Percentiles rank a stretch among this genome's conserved stretches.
Conservation (phyloP, 92 coral and sea anemone genomes). For the Porites lobata region DNA sequence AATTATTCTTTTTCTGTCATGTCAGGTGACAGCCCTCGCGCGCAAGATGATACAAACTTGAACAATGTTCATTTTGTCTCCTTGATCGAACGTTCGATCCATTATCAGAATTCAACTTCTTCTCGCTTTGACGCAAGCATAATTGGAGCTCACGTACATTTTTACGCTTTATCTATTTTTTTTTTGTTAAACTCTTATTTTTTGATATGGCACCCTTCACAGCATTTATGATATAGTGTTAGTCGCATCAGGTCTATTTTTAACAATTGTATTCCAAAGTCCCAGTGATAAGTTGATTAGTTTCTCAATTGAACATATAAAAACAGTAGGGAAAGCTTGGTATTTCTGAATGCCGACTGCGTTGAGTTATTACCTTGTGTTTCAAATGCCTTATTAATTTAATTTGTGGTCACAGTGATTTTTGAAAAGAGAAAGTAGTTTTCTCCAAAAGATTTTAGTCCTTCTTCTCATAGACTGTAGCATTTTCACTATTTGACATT, state of each 20-base stretch:
- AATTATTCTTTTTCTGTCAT: slow-evolving; percentile 22
- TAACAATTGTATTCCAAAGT: not conserved
- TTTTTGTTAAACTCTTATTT: not conserved
- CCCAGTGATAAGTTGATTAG: slow-evolving; percentile 63
- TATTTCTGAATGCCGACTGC: not conserved
- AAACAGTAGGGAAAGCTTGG: slow-evolving; percentile 25
- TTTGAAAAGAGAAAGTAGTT: not conserved
- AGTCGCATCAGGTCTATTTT: not conserved
- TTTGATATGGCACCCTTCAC: not conserved
- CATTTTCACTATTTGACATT: not conserved
- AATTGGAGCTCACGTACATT: not conserved
- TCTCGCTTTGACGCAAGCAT: not conserved
- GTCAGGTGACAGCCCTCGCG: slow-evolving; percentile 31
- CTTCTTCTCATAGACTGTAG: not conserved
- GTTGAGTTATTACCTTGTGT: not conserved
- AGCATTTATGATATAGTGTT: not conserved
- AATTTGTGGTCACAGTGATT: not conserved
- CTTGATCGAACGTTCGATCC: slow-evolving; percentile 1
- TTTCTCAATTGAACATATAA: slow-evolving; percentile 23
- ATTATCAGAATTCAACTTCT: not conserved
- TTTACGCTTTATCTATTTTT: not conserved
- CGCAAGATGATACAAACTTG: slow-evolving; percentile 4
- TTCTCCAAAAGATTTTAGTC: not conserved
- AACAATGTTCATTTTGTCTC: slow-evolving; percentile 6
- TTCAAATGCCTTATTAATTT: no score